Base-by-base conservation (phyloP, 2,113 vertebrate genomes). In the Lophura nycthemera region DNA sequence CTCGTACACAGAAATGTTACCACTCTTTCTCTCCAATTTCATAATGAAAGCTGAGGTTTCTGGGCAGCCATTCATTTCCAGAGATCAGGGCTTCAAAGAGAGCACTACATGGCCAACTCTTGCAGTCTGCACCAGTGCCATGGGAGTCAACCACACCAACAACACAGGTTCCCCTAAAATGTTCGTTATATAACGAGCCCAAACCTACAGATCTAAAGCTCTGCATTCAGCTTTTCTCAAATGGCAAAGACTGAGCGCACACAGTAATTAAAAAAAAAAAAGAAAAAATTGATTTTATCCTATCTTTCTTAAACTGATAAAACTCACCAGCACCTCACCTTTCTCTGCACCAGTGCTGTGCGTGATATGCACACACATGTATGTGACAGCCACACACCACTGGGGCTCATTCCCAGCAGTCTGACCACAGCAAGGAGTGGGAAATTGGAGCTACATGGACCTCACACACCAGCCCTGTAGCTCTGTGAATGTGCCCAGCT, bases 31-130 rank as follows among this genome's bases (percentile, higher is more conserved):
- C 29, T 63, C 38, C 78, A 4, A 50, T 74, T 86, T 69, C 34
- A 1, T 21, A 70, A 56, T 70, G 59, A 63, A 91, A 70, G n/a
- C 32, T 50, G 27, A 79, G n/a, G 18, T 87, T 93, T 84, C 56
- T 50, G 56, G 29, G 13, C 30, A 85, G 45, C 24, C 9, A 50
- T 79, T 93, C 91, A 27, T 93, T 92, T 89, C 63, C 67, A 93
- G 81, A 82, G 94, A 93, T 83, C 45, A 40, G 38, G 21, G 17
- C 17, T 93, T 92, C 84, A 85, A 87, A 50, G 75, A 83, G 89
- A 88, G 83, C 42, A 36, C 50, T 89, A 4, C 13, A 59, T 61
- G 32, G 79, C 89, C 63, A 65, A 73, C 81, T 81, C 73, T 89
- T 45, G n/a, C 36, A 22, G 32, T 34, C 67, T 90, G 56, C 54